Evolutionary conservation across 2,888 invertebrate genomes (phyloP).

Genomic region (Drosophila tanythrix): DNA sequence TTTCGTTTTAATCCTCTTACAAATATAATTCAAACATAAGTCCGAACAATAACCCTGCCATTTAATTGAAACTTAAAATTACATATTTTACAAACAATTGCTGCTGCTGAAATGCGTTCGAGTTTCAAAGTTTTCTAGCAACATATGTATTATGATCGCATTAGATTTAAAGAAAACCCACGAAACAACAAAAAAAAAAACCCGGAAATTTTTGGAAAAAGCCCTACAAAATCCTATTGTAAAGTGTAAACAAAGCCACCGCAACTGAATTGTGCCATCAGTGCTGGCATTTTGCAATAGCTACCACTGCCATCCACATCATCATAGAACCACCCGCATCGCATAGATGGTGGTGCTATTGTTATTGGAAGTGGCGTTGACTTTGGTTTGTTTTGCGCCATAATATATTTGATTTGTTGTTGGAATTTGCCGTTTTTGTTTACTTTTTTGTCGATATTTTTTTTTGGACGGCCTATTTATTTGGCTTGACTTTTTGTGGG

Average conservation of each 20-base stretch:
- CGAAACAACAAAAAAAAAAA: background rate
- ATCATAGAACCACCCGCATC: slow-evolving; percentile 1
- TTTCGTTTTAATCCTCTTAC: background rate
- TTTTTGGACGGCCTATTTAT: slow-evolving; percentile 47
- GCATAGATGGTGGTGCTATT: slow-evolving; percentile 47
- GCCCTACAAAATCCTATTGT: slow-evolving; percentile 60
- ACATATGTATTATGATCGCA: slow-evolving; percentile 14
- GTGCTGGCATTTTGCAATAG: slow-evolving; percentile 45
- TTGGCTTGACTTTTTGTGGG: slow-evolving; percentile 71
- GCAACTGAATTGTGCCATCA: slow-evolving; percentile 70
- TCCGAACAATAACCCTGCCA: background rate
- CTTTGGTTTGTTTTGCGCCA: slow-evolving; percentile 78
- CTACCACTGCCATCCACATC: slow-evolving; percentile 5
- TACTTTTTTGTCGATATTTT: slow-evolving; percentile 19
- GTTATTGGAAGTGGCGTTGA: slow-evolving; percentile 74
- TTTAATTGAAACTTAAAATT: slow-evolving; percentile 3
- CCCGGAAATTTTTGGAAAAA: slow-evolving; percentile 12
- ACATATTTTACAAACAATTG: background rate
- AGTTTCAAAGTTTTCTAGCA: slow-evolving; percentile 1
- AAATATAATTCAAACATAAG: background rate
- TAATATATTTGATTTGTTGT: slow-evolving; percentile 81
- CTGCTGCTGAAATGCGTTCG: slow-evolving; percentile 29
- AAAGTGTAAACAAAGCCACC: slow-evolving; percentile 79
- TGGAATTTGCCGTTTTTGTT: slow-evolving; percentile 55
- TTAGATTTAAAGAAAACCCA: slow-evolving; percentile 23